Percentiles rank a stretch among this genome's conserved stretches.
Evolutionary conservation across 1,140 invertebrate genomes (phyloP).

Genomic region (Anadara kagoshimensis): DNA sequence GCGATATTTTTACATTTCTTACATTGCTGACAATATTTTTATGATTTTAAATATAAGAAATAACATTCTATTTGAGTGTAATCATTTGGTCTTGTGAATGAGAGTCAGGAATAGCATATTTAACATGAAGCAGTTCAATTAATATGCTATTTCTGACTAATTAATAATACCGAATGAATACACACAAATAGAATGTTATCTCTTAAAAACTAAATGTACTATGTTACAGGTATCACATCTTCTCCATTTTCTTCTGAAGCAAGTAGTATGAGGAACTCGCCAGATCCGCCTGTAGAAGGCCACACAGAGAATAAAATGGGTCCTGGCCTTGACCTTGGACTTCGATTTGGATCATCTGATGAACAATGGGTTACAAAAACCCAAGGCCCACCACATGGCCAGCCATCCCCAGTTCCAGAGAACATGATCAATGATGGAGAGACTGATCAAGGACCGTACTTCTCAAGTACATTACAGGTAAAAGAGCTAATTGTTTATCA

Average conservation of each 20-base stretch:
- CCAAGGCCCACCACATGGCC: slow-evolving; percentile 11
- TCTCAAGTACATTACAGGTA: slow-evolving; percentile 39
- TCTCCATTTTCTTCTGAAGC: slow-evolving; percentile 65
- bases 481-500: background rate
- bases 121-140: too few relatives aligned
- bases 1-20: too few relatives aligned
- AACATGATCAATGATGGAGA: too few relatives aligned
- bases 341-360: slow-evolving; percentile 42
- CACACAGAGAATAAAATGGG: slow-evolving; percentile 21
- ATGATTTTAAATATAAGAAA: too few relatives aligned
- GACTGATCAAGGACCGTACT: slow-evolving; percentile 15
- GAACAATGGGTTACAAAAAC: slow-evolving; percentile 34
- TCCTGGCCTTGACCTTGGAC: slow-evolving; percentile 44
- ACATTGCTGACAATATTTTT: too few relatives aligned
- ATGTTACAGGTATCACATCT: slow-evolving; percentile 55
- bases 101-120: too few relatives aligned
- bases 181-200: too few relatives aligned
- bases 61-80: too few relatives aligned
- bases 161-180: too few relatives aligned
- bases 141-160: too few relatives aligned
- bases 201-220: too few relatives aligned
- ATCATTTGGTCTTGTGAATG: too few relatives aligned
- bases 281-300: slow-evolving; percentile 48
- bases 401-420: background rate
- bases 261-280: slow-evolving; percentile 61